A percentile compares a stretch with the other conserved stretches of the same genome.
These are phyloP conservation scores for Adoxophyes honmai DNA, from an alignment of 1,140 invertebrate species.

Conservation along the genomic window DNA sequence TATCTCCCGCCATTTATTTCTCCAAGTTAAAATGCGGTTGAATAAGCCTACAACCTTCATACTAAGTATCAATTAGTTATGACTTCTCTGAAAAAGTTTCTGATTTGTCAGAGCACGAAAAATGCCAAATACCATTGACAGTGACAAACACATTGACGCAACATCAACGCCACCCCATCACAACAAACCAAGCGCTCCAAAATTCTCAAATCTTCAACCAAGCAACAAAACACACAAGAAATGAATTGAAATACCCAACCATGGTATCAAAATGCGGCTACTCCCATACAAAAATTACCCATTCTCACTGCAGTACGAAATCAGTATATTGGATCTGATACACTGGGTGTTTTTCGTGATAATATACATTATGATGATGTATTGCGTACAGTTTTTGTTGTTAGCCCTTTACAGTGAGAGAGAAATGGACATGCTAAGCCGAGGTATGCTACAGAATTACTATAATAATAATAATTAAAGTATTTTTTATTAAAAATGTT, in stretches of 20 bases:
- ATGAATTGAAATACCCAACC: neutral
- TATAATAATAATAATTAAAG: conserved; percentile 22
- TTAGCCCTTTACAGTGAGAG: conserved; percentile 26
- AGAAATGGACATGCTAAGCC: conserved; percentile 43
- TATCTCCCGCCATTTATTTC: too few species aligned
- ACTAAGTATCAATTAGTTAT: too few species aligned
- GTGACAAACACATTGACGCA: too few species aligned
- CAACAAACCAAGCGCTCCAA: too few species aligned
- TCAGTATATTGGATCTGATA: conserved; percentile 32
- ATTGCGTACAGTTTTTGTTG: conserved; percentile 39
- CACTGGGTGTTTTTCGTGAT: conserved; percentile 37
- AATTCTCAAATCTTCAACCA: too few species aligned
- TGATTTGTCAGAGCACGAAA: too few species aligned
- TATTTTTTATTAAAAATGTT: too few species aligned
- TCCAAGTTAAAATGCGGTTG: too few species aligned
- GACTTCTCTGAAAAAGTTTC: too few species aligned
- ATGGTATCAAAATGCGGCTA: conserved; percentile 33
- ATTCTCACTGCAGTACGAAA: conserved; percentile 28
- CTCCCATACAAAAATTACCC: conserved; percentile 34
- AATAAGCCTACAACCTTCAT: too few species aligned
- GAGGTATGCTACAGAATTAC: conserved; percentile 33
- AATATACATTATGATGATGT: conserved; percentile 46
- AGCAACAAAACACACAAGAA: neutral
- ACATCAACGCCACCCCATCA: too few species aligned
- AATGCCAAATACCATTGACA: too few species aligned